A percentile compares a stretch with the other conserved stretches of the same genome.
Conservation (phyloP, 2,797 vertebrate species). For the Typhlichthys subterraneus region DNA sequence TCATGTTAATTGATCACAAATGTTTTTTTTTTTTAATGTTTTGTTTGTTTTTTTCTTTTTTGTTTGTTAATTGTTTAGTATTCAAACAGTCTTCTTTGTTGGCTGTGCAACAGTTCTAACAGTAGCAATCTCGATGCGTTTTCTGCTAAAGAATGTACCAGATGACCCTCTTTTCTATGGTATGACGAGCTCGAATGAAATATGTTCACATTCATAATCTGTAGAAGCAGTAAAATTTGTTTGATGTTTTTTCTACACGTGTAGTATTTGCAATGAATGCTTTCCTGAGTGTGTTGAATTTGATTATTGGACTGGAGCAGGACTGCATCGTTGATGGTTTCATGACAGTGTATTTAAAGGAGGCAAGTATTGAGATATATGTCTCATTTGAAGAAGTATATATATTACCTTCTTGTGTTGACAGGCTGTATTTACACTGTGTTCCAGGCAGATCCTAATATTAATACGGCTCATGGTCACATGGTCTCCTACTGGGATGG, state of each 20-base stretch:
- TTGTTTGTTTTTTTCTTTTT: background rate
- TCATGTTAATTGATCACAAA: too few species aligned
- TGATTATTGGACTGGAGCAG: conserved; percentile 93
- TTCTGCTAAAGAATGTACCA: conserved; percentile 85
- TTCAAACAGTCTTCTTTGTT: conserved; percentile 79
- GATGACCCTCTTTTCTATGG: conserved; percentile 90
- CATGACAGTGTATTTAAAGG: conserved; percentile 90
- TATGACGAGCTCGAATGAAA: conserved; percentile 44
- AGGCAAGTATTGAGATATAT: conserved; percentile 73
- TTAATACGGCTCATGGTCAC: conserved; percentile 91
- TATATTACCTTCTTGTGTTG: background rate
- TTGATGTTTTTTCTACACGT: conserved; percentile 12
- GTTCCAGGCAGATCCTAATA: conserved; percentile 81
- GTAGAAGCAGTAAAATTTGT: background rate
- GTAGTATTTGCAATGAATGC: conserved; percentile 88
- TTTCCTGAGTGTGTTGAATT: conserved; percentile 90
- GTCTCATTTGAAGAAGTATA: background rate
- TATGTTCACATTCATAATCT: too few species aligned
- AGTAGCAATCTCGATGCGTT: conserved; percentile 72
- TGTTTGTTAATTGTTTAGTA: conserved; percentile 63
- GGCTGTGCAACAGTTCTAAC: conserved; percentile 80
- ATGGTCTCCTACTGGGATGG: conserved; percentile 96
- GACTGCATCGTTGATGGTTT: conserved; percentile 95
- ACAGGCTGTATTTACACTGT: conserved; percentile 8
- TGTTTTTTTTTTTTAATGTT: too few species aligned